Evolutionary conservation across 2,888 invertebrate genomes (phyloP).

Genomic region (Agrotis puta): DNA sequence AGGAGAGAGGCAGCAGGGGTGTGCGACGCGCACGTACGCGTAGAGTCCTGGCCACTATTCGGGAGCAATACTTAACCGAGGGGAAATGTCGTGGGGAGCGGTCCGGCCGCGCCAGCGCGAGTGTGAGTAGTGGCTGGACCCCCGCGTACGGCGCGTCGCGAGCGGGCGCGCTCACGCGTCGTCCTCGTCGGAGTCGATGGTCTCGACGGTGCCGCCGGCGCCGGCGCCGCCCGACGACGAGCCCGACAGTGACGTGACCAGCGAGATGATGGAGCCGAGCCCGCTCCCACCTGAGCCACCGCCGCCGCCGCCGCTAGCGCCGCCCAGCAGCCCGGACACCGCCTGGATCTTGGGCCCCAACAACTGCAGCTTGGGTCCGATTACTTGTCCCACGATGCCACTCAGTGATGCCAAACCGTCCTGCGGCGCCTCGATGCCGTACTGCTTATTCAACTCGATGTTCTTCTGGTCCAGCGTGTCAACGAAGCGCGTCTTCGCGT

Average conservation of each 20-base stretch:
- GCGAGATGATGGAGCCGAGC: conserved; percentile 87
- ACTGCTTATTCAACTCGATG: conserved; percentile 94
- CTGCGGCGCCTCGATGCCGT: conserved; percentile 93
- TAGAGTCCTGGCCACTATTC: conserved; percentile 16
- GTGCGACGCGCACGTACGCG: background rate
- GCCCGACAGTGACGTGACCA: conserved; percentile 87
- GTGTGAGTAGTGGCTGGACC: conserved; percentile 5
- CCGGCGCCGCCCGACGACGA: conserved; percentile 85
- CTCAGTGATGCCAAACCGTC: conserved; percentile 92
- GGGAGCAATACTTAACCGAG: conserved; percentile 2
- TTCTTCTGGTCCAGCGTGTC: conserved; percentile 93
- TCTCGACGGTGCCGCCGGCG: conserved; percentile 84
- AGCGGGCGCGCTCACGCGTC: conserved; percentile 78
- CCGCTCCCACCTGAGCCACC: conserved; percentile 89
- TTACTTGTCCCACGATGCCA: conserved; percentile 93
- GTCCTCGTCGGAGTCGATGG: conserved; percentile 86
- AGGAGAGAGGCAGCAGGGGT: background rate
- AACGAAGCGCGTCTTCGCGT: conserved; percentile 94
- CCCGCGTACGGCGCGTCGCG: conserved; percentile 30
- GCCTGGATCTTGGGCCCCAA: conserved; percentile 93
- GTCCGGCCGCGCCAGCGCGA: conserved; percentile 29
- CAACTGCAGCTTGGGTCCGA: conserved; percentile 93
- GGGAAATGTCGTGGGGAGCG: conserved; percentile 13
- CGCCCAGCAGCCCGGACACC: conserved; percentile 90
- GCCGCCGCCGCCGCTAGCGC: conserved; percentile 90